These are phyloP conservation scores for Volucella bombylans DNA, from an alignment of 2,888 invertebrate genomes.

Conservation along the genomic window DNA sequence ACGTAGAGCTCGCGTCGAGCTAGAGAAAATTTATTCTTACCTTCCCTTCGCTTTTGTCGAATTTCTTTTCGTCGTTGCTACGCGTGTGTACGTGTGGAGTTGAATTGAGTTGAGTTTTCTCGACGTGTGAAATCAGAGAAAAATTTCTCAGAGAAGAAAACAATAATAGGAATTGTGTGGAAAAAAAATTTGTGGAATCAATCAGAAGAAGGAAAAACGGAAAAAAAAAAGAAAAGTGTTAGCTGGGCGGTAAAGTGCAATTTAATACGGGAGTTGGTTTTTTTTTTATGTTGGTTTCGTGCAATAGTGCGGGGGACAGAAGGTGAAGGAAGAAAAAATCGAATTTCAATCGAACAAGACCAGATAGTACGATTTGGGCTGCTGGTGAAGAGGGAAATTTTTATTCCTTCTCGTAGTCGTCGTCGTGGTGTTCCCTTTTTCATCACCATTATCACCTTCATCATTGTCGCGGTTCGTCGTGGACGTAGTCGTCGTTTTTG, in stretches of 20 bases:
- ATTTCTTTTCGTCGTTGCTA: constrained; percentile 59
- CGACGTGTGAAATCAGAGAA: constrained; percentile 74
- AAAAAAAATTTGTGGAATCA: no score
- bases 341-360: constrained; percentile 40
- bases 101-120: constrained; percentile 42
- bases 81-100: constrained; percentile 73
- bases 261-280: constrained; percentile 9
- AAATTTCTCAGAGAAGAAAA: constrained; percentile 70
- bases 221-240: constrained; percentile 41
- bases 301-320: constrained; percentile 1
- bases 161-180: constrained; percentile 54
- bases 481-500: constrained; percentile 19
- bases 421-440: constrained; percentile 41
- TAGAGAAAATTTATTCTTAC: constrained; percentile 44
- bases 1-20: constrained; percentile 58
- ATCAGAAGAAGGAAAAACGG: constrained; percentile 28
- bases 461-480: constrained; percentile 14
- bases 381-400: constrained; percentile 59
- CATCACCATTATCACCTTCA: no score
- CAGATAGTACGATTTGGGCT: constrained; percentile 52
- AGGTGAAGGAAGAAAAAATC: constrained; percentile 41
- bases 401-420: constrained; percentile 45
- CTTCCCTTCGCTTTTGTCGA: constrained; percentile 56
- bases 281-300: neutral
- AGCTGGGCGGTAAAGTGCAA: constrained; percentile 10